Base-by-base conservation (phyloP, 1,140 invertebrate genomes). In the Ylistrum balloti region DNA sequence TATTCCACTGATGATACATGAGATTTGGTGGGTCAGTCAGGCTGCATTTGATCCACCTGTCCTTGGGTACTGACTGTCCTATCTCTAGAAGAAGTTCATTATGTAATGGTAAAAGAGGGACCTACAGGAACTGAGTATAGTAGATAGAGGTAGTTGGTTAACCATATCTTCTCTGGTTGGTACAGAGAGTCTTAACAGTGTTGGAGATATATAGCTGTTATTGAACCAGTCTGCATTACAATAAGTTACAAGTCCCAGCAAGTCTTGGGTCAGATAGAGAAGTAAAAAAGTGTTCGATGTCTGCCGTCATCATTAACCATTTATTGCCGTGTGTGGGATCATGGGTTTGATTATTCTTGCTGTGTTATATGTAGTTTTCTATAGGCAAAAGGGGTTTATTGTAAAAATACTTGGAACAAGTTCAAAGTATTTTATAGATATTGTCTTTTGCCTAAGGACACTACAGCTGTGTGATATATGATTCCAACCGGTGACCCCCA, bases 151-250 rank as follows among this genome's bases (percentile, higher is more conserved):
- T 28, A n/a, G 56, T 28, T 74, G 56, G 56, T 74, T 74, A 74
- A 74, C 56, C 56, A 74, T 74, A 28, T 45, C 41, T 17, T 17
- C 10, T 45, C 9, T 74, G 28, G 56, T n/a, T 28, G 22, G 22
- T 3, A 56, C 17, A 56, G 15, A 56, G 45, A 56, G 45, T 56
- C 45, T 2, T 20, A n/a, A 22, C 45, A 56, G 45, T n/a, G 56
- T n/a, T 45, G 41, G 20, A 28, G 45, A 20, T 20, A 3, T n/a
- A 28, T 28, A n/a, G 56, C 7, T 28, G 11, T 74, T 74, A 74
- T 74, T 74, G 56, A 74, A 74, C 56, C n/a, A 28, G n/a, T n/a
- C n/a, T 28, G 56, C 56, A n/a, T 74, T 74, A 74, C 17, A 74
- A 7, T 28, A 11, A 74, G 56, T n/a, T 28, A 7, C 7, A 11